phyloP scores from a whole-genome alignment of 1,140 invertebrate species.

The Hormaphis cornu region DNA sequence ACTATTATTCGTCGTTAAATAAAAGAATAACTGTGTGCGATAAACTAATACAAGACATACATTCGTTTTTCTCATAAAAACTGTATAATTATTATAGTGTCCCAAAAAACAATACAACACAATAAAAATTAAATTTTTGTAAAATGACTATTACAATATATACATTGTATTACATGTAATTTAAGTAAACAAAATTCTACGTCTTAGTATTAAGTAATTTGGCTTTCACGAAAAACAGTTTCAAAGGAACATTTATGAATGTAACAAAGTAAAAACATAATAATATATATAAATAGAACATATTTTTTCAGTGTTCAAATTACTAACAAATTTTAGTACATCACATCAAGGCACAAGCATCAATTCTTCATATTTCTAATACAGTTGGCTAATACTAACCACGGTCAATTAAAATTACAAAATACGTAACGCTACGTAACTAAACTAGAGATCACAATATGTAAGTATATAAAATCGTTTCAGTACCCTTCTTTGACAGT shows the following conservation, averaged over 20 bases:
- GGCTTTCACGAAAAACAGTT: slow-evolving; percentile 2
- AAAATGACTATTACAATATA: no score
- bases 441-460: slow-evolving; percentile 26
- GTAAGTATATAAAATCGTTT: slow-evolving; percentile 12
- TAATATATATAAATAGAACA: not conserved
- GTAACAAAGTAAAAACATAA: not conserved
- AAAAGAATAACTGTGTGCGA: no score
- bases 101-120: no score
- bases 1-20: not conserved
- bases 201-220: not conserved
- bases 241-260: slow-evolving; percentile 8
- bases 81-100: no score
- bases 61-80: no score
- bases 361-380: not conserved
- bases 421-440: not conserved
- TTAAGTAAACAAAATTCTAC: not conserved
- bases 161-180: no score
- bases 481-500: slow-evolving; percentile 16
- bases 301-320: not conserved
- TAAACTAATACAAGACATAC: no score
- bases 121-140: no score
- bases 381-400: not conserved
- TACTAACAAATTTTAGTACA: not conserved
- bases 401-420: not conserved
- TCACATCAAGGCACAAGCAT: not conserved